Evolutionary conservation across 92 coral and sea anemone genomes (phyloP), one percentile per base, ranked within the genome.

Genomic region (Virgularia gustaviana): DNA sequence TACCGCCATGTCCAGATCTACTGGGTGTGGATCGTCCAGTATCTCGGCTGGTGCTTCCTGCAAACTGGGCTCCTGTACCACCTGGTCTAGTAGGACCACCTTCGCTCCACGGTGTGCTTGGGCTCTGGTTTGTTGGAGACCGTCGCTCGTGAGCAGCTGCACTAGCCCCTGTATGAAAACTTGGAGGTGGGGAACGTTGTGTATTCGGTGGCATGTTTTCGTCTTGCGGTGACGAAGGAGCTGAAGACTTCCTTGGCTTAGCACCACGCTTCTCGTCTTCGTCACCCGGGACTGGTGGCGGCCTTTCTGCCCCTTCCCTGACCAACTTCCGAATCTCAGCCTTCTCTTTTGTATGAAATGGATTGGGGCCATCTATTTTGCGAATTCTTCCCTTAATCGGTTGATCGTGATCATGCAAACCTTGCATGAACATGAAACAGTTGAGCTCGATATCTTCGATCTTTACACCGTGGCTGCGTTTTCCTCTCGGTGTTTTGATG

Each of bases 401-500:
- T 33, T 52, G 58, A 7, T 52, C 30, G 3, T 22, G 30, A 52
- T 15, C 30, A 52, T 3, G 58, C 15, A 52, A 15, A 22, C 58
- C 58, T 22, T 52, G 31, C 10, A 49, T 9, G 47, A 49, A 68
- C 20, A 68, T 34, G 19, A 49, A 68, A 4, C 38, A 33, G 2
- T 23, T 12, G 19, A 52, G 31, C 58, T 52, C 6, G 6, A 52
- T 15, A 52, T 22, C 28, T 2, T 52, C 58, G 6, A 3, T 33
- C 31, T 52, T 16, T 22, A 11, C 31, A 52, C 58, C 13, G 29
- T 52, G 2, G 58, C 10, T 3, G 30, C 5, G 4, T 3, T 15
- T 34, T 13, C 70, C 19, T 61, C 36, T 32, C 47, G n/a, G n/a
- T n/a, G n/a, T 47, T 61, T 6, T 63, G 70, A 63, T 64, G 15